Evolutionary conservation across 2,888 invertebrate species (phyloP).

Genomic region (Drosophila histrio): DNA sequence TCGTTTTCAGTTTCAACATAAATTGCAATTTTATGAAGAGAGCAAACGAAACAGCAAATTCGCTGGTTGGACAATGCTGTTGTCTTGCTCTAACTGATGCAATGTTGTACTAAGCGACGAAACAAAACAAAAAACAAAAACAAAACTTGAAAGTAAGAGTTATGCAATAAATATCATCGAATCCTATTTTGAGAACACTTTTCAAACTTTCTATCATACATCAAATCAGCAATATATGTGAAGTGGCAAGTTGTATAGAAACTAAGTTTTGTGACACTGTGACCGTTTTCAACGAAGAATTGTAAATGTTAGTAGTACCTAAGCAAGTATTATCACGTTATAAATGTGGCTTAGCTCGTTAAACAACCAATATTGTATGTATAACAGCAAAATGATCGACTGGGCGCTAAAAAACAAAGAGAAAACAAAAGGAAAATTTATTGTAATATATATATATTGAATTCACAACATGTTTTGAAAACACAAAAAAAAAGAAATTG

Average conservation of each 20-base stretch:
- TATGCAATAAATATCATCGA: background rate
- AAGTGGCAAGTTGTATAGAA: constrained; percentile 31
- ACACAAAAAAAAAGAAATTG: constrained; percentile 11
- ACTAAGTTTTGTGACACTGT: constrained; percentile 43
- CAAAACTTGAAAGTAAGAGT: background rate
- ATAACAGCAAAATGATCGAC: constrained; percentile 26
- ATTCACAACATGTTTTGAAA: constrained; percentile 4
- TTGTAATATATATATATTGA: constrained; percentile 35
- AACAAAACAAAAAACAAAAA: background rate
- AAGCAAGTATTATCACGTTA: constrained; percentile 63
- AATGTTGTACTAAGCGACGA: constrained; percentile 22
- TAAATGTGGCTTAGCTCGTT: constrained; percentile 55
- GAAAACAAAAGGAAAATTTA: background rate
- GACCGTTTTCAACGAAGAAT: constrained; percentile 32
- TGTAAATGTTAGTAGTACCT: constrained; percentile 55
- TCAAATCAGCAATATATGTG: constrained; percentile 20
- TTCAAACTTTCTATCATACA: constrained; percentile 18
- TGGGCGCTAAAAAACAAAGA: constrained; percentile 28
- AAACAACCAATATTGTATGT: constrained; percentile 19
- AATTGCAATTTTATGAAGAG: constrained; percentile 22
- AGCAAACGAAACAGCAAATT: constrained; percentile 17
- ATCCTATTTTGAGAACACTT: constrained; percentile 8
- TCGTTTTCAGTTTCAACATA: constrained; percentile 10
- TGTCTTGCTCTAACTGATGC: constrained; percentile 30
- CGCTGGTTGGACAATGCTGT: constrained; percentile 22